Evolutionary conservation across 2,113 vertebrate species (phyloP).

Genomic region (Python bivittatus): DNA sequence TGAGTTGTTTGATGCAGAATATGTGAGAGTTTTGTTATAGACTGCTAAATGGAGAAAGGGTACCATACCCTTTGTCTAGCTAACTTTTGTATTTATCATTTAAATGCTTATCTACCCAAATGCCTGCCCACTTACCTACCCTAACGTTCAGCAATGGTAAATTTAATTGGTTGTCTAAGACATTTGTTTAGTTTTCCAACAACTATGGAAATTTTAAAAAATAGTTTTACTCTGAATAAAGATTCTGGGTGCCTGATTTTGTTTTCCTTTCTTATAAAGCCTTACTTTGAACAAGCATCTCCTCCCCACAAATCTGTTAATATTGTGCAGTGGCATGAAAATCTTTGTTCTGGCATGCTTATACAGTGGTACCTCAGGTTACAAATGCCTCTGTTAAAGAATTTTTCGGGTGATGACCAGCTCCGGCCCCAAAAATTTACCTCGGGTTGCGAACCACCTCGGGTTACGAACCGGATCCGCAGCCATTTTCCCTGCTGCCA

Average conservation of each 20-base stretch:
- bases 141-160: neutral
- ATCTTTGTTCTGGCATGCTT: constrained; percentile 9
- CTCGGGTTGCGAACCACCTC: too few species aligned
- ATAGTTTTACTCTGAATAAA: neutral
- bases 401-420: too few species aligned
- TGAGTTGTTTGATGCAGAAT: neutral
- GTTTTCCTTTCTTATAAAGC: neutral
- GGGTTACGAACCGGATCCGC: too few species aligned
- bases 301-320: neutral
- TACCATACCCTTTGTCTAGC: neutral
- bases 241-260: neutral
- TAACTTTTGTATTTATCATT: neutral
- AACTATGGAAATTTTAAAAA: neutral
- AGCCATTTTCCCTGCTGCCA: too few species aligned
- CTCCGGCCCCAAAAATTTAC: too few species aligned
- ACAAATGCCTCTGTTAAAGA: too few species aligned
- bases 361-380: too few species aligned
- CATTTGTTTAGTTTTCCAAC: neutral
- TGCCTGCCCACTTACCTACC: neutral
- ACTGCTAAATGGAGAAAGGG: neutral
- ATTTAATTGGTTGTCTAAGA: neutral
- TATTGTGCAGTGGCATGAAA: neutral
- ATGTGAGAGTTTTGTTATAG: neutral
- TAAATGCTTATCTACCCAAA: too few species aligned
- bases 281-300: constrained; percentile 12